Conservation (phyloP, 2,797 vertebrate species). For the Lacerta agilis region DNA sequence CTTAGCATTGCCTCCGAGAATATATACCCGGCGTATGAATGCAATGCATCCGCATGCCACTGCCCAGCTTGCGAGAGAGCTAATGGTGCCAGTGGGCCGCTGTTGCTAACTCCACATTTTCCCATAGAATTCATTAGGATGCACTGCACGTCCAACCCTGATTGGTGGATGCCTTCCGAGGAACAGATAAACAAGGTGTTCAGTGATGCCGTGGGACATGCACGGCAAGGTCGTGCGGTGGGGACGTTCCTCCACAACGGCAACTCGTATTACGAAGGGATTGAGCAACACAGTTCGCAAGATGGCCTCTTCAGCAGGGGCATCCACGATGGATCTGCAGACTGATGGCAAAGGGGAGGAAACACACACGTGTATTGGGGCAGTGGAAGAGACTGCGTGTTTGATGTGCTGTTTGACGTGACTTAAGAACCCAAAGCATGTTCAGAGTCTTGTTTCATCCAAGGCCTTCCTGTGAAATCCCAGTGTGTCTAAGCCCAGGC, state of each 20-base stretch:
- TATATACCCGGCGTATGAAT: conserved; percentile 51
- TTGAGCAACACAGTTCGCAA: conserved; percentile 90
- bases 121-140: conserved; percentile 97
- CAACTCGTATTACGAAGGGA: conserved; percentile 89
- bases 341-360: conserved; percentile 78
- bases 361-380: conserved; percentile 24
- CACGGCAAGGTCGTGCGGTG: conserved; percentile 94
- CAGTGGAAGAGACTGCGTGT: conserved; percentile 68
- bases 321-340: conserved; percentile 88
- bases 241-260: conserved; percentile 91
- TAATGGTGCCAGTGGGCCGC: conserved; percentile 48
- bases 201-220: conserved; percentile 96
- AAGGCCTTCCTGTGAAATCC: conserved; percentile 59
- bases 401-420: conserved; percentile 62
- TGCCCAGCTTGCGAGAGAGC: conserved; percentile 21
- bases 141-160: conserved; percentile 97
- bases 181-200: conserved; percentile 99
- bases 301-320: conserved; percentile 92
- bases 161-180: conserved; percentile 99
- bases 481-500: conserved; percentile 51
- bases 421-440: conserved; percentile 75
- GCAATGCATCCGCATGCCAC: conserved; percentile 40
- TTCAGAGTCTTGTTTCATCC: conserved; percentile 60
- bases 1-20: conserved; percentile 46
- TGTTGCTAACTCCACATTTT: conserved; percentile 50